Evolutionary conservation across 1,140 invertebrate species (phyloP).

Genomic region (Portunus trituberculatus): DNA sequence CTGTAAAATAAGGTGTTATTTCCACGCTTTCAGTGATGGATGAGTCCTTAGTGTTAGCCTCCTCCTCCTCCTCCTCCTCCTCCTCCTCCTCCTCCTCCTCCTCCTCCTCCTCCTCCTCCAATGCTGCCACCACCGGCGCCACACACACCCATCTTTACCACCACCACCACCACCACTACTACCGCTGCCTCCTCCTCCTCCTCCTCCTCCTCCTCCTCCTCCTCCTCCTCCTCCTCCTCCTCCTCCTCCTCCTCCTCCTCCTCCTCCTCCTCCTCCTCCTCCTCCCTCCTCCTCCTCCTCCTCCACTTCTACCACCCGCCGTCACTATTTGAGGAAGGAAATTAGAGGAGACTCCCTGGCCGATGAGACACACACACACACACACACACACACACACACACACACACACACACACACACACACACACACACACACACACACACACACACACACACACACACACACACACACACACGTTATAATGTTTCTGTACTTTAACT

Average conservation of each 20-base stretch:
- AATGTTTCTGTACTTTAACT: too few relatives aligned
- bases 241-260: not conserved
- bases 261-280: not conserved
- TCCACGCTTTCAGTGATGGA: too few relatives aligned
- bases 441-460: too few relatives aligned
- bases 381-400: constrained; percentile 20
- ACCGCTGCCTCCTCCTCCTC: not conserved
- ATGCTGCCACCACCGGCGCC: too few relatives aligned
- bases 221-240: not conserved
- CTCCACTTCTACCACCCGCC: constrained; percentile 5
- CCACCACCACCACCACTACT: too few relatives aligned
- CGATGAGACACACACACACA: not conserved
- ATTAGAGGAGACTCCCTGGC: not conserved
- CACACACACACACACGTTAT: too few relatives aligned
- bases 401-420: not conserved
- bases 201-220: not conserved
- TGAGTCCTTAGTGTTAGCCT: too few relatives aligned
- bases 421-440: too few relatives aligned
- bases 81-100: not conserved
- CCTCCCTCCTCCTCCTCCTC: constrained; percentile 5
- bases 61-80: not conserved
- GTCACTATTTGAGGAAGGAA: constrained; percentile 13
- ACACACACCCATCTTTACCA: too few relatives aligned
- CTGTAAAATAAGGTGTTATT: too few relatives aligned
- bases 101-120: not conserved